phyloP scores from a whole-genome alignment of 92 coral and sea anemone genomes.

The Parazoanthus darwini region DNA sequence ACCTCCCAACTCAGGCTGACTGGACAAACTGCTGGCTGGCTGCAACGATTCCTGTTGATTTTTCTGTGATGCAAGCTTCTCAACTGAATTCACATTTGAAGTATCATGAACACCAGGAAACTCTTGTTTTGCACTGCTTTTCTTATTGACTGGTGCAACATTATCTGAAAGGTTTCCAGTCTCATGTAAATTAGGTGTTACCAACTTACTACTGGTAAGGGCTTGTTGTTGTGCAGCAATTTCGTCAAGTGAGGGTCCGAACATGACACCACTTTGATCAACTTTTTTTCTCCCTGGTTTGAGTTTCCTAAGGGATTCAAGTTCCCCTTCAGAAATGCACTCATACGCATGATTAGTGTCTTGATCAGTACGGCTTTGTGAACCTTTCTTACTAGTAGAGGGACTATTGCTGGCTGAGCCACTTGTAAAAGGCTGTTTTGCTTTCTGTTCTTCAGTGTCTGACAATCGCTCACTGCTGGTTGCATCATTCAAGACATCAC shows the following conservation, averaged over 20 bases:
- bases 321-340: constrained; percentile 27
- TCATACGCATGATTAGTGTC: constrained; percentile 38
- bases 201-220: background rate
- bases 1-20: background rate
- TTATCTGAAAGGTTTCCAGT: constrained; percentile 1
- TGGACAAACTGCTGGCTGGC: background rate
- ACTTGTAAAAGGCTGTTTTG: background rate
- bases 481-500: background rate
- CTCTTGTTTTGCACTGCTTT: background rate
- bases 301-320: background rate
- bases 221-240: constrained; percentile 15
- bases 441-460: background rate
- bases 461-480: background rate
- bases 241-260: constrained; percentile 22
- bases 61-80: background rate
- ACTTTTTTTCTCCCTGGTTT: background rate
- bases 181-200: background rate
- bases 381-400: background rate
- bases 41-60: background rate
- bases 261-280: constrained; percentile 1
- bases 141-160: background rate
- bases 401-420: constrained; percentile 16
- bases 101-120: background rate
- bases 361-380: background rate
- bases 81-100: background rate